These are phyloP conservation scores for Triplophysa yarkandensis DNA, from an alignment of 2,797 vertebrate genomes.

Conservation along the genomic window DNA sequence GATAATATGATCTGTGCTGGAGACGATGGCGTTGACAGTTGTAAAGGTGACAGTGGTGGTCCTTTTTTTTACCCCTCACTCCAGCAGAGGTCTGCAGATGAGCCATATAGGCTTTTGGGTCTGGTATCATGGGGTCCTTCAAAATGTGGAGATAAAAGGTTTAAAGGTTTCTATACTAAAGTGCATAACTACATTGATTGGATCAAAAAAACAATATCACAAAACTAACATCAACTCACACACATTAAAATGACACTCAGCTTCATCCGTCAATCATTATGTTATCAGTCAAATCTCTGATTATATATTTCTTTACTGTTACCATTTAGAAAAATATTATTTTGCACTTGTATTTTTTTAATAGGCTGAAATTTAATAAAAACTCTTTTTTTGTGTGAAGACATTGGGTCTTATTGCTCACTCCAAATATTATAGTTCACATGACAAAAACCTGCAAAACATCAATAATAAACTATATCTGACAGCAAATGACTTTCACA, in stretches of 20 bases:
- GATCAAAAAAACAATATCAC: slow-evolving; percentile 81
- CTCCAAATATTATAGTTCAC: not conserved
- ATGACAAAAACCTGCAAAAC: not conserved
- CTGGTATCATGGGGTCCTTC: slow-evolving; percentile 86
- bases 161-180: slow-evolving; percentile 85
- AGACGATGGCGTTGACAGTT: slow-evolving; percentile 76
- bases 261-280: not conserved
- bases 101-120: slow-evolving; percentile 74
- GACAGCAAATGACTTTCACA: slow-evolving; percentile 49
- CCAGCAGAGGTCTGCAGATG: not conserved
- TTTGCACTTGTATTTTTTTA: not conserved
- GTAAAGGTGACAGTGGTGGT: slow-evolving; percentile 84
- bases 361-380: too few relatives aligned
- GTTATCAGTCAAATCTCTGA: not conserved
- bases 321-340: not conserved
- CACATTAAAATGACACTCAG: not conserved
- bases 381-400: not conserved
- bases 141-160: slow-evolving; percentile 61
- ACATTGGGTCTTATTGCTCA: not conserved
- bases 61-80: slow-evolving; percentile 73
- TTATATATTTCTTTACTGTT: not conserved
- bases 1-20: slow-evolving; percentile 94
- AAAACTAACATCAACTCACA: slow-evolving; percentile 50
- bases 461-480: too few relatives aligned
- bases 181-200: slow-evolving; percentile 87